Evolutionary conservation across 1,140 invertebrate genomes (phyloP), one percentile per base, ranked within the genome.

Genomic region (Uloborus diversus): DNA sequence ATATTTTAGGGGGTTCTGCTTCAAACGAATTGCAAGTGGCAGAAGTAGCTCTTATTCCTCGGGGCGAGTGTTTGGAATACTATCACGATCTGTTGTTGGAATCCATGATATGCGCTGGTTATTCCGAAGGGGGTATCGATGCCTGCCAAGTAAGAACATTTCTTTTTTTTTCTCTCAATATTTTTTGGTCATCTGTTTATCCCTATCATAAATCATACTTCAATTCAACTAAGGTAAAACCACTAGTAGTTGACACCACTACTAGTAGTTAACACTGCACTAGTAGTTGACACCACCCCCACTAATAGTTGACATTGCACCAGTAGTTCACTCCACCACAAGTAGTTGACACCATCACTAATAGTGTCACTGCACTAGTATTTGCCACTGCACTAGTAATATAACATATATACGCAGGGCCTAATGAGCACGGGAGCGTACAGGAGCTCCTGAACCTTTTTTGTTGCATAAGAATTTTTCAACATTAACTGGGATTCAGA

Each of bases 1-100:
- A 13, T n/a, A 23, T 59, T 61, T 30, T 86, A 95, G 95, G 96
- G 85, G 95, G 95, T 37, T 94, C 94, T 0, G 86, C 96, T 37
- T 95, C 95, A 30, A 94, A 93, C 82, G 90, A 96, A n/a, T 88
- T 97, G 23, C 95, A 96, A 88, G 94, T 96, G 88, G 95, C 96
- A 3, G 90, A 93, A 32, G 94, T 97, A 30, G 94, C 94, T 2
- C 92, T 97, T 20, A 93, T 97, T 83, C 95, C 95, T 87, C 96
- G 96, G 86, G 90, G 92, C 1, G 90, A 93, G 1, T 97, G 95
- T 85, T 94, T 53, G 1, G 71, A n/a, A n/a, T n/a, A 82, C 49
- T 57, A 70, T 23, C n/a, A 35, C 11, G 3, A 88, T 89, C 0
- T 79, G 4, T 14, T 73, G 23, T 5, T 57, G 1, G 69, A 73